Conservation (phyloP, 1,140 invertebrate genomes). For the Acyrthosiphon pisum region DNA sequence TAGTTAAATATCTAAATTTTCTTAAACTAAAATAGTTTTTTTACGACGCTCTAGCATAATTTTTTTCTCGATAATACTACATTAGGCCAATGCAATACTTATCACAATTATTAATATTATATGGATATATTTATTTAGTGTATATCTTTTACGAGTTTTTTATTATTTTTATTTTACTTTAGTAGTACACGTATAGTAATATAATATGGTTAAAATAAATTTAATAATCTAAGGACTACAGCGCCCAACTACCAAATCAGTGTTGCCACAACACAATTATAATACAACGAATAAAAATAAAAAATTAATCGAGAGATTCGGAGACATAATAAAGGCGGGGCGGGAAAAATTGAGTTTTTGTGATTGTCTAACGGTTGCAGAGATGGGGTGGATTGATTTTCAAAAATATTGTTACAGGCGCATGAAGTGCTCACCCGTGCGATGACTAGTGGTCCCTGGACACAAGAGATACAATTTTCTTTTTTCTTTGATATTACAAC, state of each 20-base stretch:
- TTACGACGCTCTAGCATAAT: constrained; percentile 51
- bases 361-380: constrained; percentile 49
- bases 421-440: background rate
- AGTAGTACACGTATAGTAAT: background rate
- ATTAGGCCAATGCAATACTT: constrained; percentile 56
- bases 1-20: background rate
- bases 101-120: constrained; percentile 48
- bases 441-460: constrained; percentile 51
- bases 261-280: constrained; percentile 49
- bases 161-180: background rate
- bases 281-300: constrained; percentile 16
- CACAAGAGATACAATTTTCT: background rate
- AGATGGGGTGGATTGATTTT: background rate
- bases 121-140: constrained; percentile 25
- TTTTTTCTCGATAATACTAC: constrained; percentile 48
- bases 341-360: background rate
- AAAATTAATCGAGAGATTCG: constrained; percentile 19
- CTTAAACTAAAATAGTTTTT: constrained; percentile 54
- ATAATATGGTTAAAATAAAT: constrained; percentile 24
- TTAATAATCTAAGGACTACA: constrained; percentile 55
- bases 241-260: constrained; percentile 47
- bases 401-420: background rate
- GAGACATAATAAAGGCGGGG: background rate
- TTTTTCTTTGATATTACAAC: background rate
- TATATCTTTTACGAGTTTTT: constrained; percentile 27